A percentile compares a stretch with the other conserved stretches of the same genome.
Conservation (phyloP, 2,797 vertebrate genomes). For the Pseudochirops cupreus region DNA sequence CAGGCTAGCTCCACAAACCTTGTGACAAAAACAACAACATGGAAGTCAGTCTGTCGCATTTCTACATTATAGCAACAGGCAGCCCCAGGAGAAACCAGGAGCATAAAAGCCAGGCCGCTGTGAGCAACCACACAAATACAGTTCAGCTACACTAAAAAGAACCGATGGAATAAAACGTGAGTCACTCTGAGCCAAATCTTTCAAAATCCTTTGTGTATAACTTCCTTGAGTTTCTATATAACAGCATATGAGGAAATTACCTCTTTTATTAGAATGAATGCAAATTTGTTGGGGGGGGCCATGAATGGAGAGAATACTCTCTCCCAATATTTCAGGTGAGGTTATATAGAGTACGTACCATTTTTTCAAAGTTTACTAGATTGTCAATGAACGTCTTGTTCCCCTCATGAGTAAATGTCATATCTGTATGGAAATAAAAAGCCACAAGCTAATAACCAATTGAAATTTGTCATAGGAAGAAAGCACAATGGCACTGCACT, state of each 20-base stretch:
- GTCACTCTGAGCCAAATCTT: constrained; percentile 73
- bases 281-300: constrained; percentile 56
- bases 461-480: constrained; percentile 74
- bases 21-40: constrained; percentile 45
- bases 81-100: neutral
- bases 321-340: constrained; percentile 50
- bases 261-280: constrained; percentile 72
- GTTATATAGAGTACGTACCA: constrained; percentile 89
- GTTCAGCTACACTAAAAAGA: constrained; percentile 63
- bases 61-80: constrained; percentile 63
- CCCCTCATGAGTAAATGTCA: constrained; percentile 99
- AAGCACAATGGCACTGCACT: constrained; percentile 75
- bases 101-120: constrained; percentile 55
- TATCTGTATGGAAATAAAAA: constrained; percentile 90
- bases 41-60: constrained; percentile 51
- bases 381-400: constrained; percentile 98
- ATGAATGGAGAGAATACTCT: neutral
- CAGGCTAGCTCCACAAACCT: constrained; percentile 41
- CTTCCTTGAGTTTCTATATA: constrained; percentile 64
- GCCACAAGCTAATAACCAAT: constrained; percentile 77
- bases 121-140: constrained; percentile 24
- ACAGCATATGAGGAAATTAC: constrained; percentile 64
- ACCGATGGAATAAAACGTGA: constrained; percentile 63
- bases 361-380: constrained; percentile 99
- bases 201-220: constrained; percentile 69